Evolutionary conservation across 2,113 vertebrate genomes (phyloP).

Genomic region (Nicator chloris): DNA sequence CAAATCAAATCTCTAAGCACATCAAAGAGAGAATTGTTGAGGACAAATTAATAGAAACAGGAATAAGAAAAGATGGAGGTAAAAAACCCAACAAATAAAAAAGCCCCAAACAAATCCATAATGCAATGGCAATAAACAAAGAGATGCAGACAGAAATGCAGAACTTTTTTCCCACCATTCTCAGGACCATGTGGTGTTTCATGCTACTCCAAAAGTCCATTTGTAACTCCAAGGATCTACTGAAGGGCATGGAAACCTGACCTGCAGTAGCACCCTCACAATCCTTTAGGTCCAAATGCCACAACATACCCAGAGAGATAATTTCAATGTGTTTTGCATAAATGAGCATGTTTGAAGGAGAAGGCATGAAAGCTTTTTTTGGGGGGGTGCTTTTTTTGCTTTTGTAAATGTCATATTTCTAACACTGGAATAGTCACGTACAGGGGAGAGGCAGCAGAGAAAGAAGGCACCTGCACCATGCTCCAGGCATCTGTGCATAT

Average conservation of each 20-base stretch:
- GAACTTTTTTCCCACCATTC: not conserved
- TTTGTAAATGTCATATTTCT: not conserved
- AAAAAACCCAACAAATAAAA: not conserved
- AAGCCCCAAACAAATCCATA: not conserved
- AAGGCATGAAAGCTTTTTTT: not conserved
- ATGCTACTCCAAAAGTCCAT: not conserved
- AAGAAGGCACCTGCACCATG: not conserved
- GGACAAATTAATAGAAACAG: not conserved
- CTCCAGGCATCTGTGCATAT: not conserved
- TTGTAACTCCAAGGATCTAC: not conserved
- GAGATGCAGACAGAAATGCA: not conserved
- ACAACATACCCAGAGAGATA: not conserved
- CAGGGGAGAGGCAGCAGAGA: not conserved
- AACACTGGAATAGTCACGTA: not conserved
- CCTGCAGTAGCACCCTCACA: not conserved
- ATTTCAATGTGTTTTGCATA: not conserved
- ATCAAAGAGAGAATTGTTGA: not conserved
- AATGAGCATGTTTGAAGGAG: accelerated
- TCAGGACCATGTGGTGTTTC: not conserved
- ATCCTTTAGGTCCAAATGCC: not conserved
- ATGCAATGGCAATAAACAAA: not conserved
- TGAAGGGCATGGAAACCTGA: not conserved
- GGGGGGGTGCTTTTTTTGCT: not conserved
- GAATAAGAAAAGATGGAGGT: not conserved
- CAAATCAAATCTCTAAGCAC: not conserved